Conservation (phyloP, 2,113 vertebrate species). For the Archocentrus centrarchus region DNA sequence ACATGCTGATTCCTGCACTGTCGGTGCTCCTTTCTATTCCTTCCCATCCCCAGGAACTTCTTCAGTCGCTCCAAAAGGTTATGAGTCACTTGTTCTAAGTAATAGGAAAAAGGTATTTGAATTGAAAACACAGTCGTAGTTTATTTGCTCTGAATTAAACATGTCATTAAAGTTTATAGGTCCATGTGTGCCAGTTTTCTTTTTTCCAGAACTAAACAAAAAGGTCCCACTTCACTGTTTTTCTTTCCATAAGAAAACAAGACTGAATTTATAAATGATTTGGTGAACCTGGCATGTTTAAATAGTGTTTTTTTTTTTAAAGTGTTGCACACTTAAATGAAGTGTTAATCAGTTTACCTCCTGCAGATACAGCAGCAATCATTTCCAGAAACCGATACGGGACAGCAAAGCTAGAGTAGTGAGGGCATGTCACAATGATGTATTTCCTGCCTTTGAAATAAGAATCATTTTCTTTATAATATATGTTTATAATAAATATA, state of each 20-base stretch:
- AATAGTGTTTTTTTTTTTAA: constrained; percentile 8
- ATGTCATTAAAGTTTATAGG: constrained; percentile 52
- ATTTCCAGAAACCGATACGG: neutral
- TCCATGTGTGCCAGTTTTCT: constrained; percentile 5
- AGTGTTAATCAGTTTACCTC: constrained; percentile 17
- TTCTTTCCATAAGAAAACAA: constrained; percentile 41
- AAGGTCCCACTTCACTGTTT: constrained; percentile 8
- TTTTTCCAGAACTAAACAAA: constrained; percentile 5
- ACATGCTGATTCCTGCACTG: neutral
- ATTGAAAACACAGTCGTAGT: constrained; percentile 39
- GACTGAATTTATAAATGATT: constrained; percentile 21
- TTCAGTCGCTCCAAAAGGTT: constrained; percentile 2
- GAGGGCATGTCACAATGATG: neutral
- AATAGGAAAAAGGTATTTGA: constrained; percentile 11
- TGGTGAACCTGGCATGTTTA: neutral
- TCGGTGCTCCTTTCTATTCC: neutral
- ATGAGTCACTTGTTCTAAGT: constrained; percentile 33
- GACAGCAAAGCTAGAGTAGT: neutral
- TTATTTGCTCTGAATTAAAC: constrained; percentile 50
- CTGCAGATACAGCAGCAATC: neutral
- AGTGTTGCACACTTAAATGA: constrained; percentile 18
- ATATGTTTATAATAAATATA: neutral
- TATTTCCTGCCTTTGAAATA: neutral
- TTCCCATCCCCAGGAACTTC: neutral
- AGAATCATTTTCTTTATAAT: neutral